Evolutionary conservation across 1,140 invertebrate genomes (phyloP), one percentile per base, ranked within the genome.

Genomic region (Dufourea novaeangliae): DNA sequence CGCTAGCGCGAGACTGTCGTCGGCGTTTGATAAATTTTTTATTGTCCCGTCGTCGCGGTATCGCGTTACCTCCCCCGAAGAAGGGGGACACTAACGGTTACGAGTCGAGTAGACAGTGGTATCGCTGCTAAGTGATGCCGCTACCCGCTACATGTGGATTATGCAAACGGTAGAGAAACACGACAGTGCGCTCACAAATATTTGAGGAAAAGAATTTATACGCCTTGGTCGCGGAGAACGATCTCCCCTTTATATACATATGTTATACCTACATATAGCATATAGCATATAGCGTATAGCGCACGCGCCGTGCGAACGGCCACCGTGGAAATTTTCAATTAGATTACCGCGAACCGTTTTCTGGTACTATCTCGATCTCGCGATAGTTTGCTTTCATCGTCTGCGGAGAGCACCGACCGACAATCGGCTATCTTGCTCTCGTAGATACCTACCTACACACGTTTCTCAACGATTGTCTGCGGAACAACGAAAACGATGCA

Each of bases 171-270:
- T 11, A 34, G 37, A 11, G 59, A 41, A 59, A 32, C 39, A 8
- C 20, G 39, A 69, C n/a, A n/a, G n/a, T n/a, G 17, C 17, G 4
- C 17, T 20, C 32, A 79, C 62, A 86, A 86, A 81, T 83, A 83
- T 86, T 83, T 86, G 66, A 83, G 56, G 41, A 56, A 56, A 46
- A 74, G 64, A 75, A 62, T 74, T 74, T 79, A 69, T 70, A 44
- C 39, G 2, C 27, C 25, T n/a, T n/a, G 32, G 2, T 8, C 39
- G n/a, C n/a, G n/a, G n/a, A n/a, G n/a, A n/a, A n/a, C n/a, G n/a
- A n/a, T n/a, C n/a, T n/a, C n/a, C n/a, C n/a, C n/a, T n/a, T n/a
- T n/a, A n/a, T n/a, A n/a, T n/a, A n/a, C n/a, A n/a, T n/a, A n/a
- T n/a, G n/a, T n/a, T n/a, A n/a, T n/a, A n/a, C n/a, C n/a, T n/a